A percentile compares a stretch with the other conserved stretches of the same genome.
Evolutionary conservation across 2,113 vertebrate species (phyloP).

Genomic region (Nannobrachium achirus): DNA sequence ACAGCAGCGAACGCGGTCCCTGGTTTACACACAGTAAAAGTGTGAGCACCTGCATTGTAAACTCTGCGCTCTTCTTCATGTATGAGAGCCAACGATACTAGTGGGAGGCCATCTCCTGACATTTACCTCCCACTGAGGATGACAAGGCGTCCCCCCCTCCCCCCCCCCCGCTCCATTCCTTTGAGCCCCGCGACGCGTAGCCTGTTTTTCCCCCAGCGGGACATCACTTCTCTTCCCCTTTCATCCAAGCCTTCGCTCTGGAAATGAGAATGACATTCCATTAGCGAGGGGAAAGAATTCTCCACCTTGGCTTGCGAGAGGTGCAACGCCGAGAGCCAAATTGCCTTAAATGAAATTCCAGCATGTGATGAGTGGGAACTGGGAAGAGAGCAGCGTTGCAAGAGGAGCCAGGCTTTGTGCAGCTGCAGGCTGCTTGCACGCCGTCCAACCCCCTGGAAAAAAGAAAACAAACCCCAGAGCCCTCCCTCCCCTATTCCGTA

Average conservation of each 20-base stretch:
- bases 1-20: background rate
- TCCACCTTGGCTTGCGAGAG: constrained; percentile 47
- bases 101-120: constrained; percentile 55
- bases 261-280: constrained; percentile 64
- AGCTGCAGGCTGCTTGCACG: constrained; percentile 46
- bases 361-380: constrained; percentile 59
- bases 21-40: constrained; percentile 3
- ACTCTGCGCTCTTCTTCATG: constrained; percentile 30
- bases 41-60: constrained; percentile 37
- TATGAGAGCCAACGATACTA: constrained; percentile 37
- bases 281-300: constrained; percentile 62
- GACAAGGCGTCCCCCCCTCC: constrained; percentile 42
- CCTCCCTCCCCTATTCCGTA: background rate
- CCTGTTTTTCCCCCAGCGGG: constrained; percentile 47
- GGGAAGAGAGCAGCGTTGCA: constrained; percentile 48
- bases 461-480: constrained; percentile 3
- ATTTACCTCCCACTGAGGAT: constrained; percentile 53
- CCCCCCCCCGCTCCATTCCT: constrained; percentile 28
- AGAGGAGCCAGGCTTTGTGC: constrained; percentile 35
- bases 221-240: constrained; percentile 39
- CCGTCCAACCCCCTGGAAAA: constrained; percentile 12
- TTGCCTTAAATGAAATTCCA: constrained; percentile 66
- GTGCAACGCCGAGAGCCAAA: constrained; percentile 51
- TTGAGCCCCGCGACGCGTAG: constrained; percentile 46
- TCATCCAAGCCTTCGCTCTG: constrained; percentile 53